phyloP scores from a whole-genome alignment of 2,888 invertebrate species.

The Zhuqinia jingwanae region DNA sequence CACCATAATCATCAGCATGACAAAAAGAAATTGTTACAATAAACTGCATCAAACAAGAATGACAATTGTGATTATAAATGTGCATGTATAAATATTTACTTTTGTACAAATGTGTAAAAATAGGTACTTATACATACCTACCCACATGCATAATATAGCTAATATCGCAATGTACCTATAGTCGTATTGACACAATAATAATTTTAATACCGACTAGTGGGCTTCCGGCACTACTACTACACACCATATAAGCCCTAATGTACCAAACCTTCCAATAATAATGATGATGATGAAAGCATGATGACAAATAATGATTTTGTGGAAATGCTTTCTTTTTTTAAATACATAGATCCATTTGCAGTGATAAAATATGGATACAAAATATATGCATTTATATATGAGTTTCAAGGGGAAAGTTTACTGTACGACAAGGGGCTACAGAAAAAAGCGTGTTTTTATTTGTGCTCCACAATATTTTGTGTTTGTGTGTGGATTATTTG shows the following conservation, averaged over 20 bases:
- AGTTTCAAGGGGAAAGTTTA: too few species aligned
- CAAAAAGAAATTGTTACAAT: too few species aligned
- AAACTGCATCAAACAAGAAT: background rate
- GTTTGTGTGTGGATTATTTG: background rate
- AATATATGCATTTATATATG: too few species aligned
- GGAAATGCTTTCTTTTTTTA: background rate
- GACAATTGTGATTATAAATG: slow-evolving; percentile 25
- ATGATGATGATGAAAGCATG: slow-evolving; percentile 30
- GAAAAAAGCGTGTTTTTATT: background rate
- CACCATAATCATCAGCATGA: background rate
- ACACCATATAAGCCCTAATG: background rate
- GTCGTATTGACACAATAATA: slow-evolving; percentile 3
- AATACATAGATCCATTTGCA: slow-evolving; percentile 51
- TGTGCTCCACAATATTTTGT: background rate
- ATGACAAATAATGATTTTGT: slow-evolving; percentile 46
- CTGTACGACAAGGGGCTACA: background rate
- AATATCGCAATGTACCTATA: too few species aligned
- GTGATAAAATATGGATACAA: slow-evolving; percentile 58
- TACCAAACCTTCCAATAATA: background rate
- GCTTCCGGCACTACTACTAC: background rate
- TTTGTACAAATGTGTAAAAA: too few species aligned
- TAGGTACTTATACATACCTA: background rate
- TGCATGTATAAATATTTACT: background rate
- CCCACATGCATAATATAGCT: background rate
- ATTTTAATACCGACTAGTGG: background rate